Evolutionary conservation across 2,797 vertebrate species (phyloP).

Genomic region (Urophycis tenuis): DNA sequence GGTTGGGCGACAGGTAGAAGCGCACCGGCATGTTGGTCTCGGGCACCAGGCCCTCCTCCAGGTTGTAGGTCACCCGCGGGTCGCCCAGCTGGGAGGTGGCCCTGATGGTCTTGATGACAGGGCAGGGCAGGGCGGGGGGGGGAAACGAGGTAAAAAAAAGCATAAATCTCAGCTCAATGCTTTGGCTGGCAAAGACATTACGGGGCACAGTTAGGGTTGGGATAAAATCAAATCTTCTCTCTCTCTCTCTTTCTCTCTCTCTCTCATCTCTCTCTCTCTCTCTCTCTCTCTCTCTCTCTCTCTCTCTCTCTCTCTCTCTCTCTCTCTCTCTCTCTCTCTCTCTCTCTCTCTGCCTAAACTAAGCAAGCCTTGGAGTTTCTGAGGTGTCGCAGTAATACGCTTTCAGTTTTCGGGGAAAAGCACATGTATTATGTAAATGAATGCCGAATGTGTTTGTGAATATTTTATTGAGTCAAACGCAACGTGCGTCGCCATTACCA

Average conservation of each 20-base stretch:
- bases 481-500: too few relatives aligned
- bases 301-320: too few relatives aligned
- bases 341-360: neutral
- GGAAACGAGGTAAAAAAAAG: neutral
- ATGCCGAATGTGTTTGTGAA: too few relatives aligned
- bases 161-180: neutral
- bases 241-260: too few relatives aligned
- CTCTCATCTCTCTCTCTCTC: too few relatives aligned
- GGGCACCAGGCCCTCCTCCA: slow-evolving; percentile 83
- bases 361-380: neutral
- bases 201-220: neutral
- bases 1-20: slow-evolving; percentile 87
- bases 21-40: slow-evolving; percentile 86
- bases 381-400: neutral
- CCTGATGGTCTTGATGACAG: slow-evolving; percentile 80
- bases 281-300: too few relatives aligned
- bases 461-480: too few relatives aligned
- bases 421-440: neutral
- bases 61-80: slow-evolving; percentile 81
- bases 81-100: slow-evolving; percentile 80
- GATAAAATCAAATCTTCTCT: too few relatives aligned
- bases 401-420: neutral
- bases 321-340: too few relatives aligned
- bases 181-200: neutral
- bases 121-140: too few relatives aligned